Evolutionary conservation across 2,113 vertebrate genomes (phyloP), one percentile per base, ranked within the genome.

Genomic region (Neogale vison): DNA sequence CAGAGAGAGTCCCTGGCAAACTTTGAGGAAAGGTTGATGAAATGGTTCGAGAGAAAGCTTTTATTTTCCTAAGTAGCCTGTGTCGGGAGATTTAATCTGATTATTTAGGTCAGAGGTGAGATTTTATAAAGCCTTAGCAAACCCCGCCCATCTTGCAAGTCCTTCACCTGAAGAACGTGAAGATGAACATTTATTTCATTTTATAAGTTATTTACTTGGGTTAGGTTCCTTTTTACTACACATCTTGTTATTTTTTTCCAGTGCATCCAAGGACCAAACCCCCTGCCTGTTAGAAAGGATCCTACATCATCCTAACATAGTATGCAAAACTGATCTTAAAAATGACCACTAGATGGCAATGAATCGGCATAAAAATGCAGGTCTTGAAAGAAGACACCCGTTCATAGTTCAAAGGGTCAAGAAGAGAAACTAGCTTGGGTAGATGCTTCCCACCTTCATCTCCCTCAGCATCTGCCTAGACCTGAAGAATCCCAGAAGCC

Each of bases 341-440:
- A 91, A 88, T 72, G 36, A 85, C 98, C 99, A 98, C 98, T 99
- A 99, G 99, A 97, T 99, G 99, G 98, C 98, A 98, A 93, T 97
- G 92, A 98, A 92, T 97, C 55, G 97, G 98, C 98, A 98, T 97
- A 93, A 92, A 98, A 97, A 97, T 42, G 23, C 50, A 71, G 83
- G 72, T 76, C 65, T 71, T 31, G 14, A 21, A 21, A 39, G 42
- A 59, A 59, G 81, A 76, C 13, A 72, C 24, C 61, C 52, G 39
- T 67, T n/a, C 23, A 18, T n/a, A 42, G 34, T 76, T 85, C n/a
- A 42, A 76, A 69, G 15, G 69, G 39, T 24, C 57, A 69, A 80
- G 1, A 15, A 63, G 14, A 93, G 63, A 61, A 59, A 8, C 3
- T 9, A 24, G 34, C 10, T 86, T 1, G 67, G 2, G 1, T 21